Percentiles rank a stretch among this genome's conserved stretches.
Conservation (phyloP, 2,888 invertebrate genomes). For the Sesia apiformis region DNA sequence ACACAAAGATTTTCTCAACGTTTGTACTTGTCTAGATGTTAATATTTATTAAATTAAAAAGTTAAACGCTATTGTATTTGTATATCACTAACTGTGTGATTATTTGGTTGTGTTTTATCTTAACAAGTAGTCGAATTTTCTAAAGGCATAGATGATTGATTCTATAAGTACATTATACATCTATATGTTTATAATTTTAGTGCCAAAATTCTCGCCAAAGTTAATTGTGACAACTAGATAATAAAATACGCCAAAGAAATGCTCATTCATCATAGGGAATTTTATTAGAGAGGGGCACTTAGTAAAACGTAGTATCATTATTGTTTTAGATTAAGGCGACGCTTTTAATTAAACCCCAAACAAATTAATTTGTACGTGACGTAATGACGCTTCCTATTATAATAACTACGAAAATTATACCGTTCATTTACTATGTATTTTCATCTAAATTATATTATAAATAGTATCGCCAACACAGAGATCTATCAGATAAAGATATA, state of each 20-base stretch:
- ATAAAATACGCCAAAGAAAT: slow-evolving; percentile 24
- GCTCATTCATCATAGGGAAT: slow-evolving; percentile 11
- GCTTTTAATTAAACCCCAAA: slow-evolving; percentile 32
- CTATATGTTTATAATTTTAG: slow-evolving; percentile 9
- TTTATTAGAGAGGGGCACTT: slow-evolving; percentile 19
- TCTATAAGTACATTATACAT: slow-evolving; percentile 28
- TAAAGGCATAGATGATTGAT: slow-evolving; percentile 28
- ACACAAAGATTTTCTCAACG: slow-evolving; percentile 18
- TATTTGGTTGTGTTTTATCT: slow-evolving; percentile 67
- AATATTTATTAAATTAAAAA: slow-evolving; percentile 9
- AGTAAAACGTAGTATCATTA: slow-evolving; percentile 24
- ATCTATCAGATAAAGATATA: no score
- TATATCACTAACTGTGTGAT: slow-evolving; percentile 63
- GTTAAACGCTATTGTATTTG: slow-evolving; percentile 19
- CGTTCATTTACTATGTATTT: slow-evolving; percentile 18
- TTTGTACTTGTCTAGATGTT: background rate
- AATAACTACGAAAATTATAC: slow-evolving; percentile 27
- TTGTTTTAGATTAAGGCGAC: slow-evolving; percentile 40
- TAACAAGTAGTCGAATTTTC: slow-evolving; percentile 50
- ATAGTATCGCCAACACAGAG: no score
- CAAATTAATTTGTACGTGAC: slow-evolving; percentile 17
- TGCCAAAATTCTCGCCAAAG: slow-evolving; percentile 48
- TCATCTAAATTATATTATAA: no score
- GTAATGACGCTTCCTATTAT: slow-evolving; percentile 12
- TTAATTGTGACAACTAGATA: slow-evolving; percentile 26